Conservation (phyloP, 2,113 vertebrate genomes). For the Solea solea region DNA sequence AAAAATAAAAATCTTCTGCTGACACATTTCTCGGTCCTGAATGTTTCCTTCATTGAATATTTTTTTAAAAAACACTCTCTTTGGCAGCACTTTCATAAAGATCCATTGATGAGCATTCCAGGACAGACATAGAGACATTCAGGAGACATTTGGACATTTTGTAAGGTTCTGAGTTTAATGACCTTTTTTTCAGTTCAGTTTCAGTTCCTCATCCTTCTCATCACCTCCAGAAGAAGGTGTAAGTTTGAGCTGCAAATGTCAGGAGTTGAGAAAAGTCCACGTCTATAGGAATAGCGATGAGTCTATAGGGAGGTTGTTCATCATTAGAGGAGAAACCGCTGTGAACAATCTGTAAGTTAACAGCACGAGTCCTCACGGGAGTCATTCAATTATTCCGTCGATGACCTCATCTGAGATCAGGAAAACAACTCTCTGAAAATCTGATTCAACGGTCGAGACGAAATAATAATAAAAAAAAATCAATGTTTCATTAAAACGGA, state of each 20-base stretch:
- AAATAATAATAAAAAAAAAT: background rate
- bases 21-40: no score
- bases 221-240: background rate
- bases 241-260: background rate
- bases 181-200: no score
- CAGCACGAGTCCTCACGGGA: background rate
- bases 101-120: background rate
- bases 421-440: background rate
- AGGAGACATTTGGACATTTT: background rate
- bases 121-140: no score
- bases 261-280: background rate
- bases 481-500: background rate
- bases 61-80: background rate
- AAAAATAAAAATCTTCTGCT: no score
- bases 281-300: background rate
- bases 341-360: background rate
- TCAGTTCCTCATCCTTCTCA: background rate
- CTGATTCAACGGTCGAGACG: background rate
- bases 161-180: background rate
- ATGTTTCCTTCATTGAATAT: no score
- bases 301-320: background rate
- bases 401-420: no score
- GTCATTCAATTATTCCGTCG: background rate
- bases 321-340: background rate
- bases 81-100: background rate